These are phyloP conservation scores for Heliconius aoede DNA, from an alignment of 2,888 invertebrate genomes.

Conservation along the genomic window DNA sequence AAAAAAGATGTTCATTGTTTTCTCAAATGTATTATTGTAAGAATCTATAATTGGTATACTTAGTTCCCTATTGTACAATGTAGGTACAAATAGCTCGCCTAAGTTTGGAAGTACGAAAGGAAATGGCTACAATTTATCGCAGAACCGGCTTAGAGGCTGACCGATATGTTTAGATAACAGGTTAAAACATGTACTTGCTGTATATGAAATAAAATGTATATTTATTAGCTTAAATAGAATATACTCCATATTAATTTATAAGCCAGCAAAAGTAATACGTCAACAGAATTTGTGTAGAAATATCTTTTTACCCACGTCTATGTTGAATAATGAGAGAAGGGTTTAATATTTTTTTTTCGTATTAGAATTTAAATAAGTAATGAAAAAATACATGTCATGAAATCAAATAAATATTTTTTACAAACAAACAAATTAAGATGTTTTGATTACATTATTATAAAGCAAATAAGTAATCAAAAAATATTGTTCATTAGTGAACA, in stretches of 20 bases:
- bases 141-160: conserved; percentile 32
- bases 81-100: neutral
- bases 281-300: neutral
- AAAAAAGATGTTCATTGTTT: neutral
- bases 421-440: neutral
- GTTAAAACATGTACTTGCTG: conserved; percentile 14
- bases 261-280: neutral
- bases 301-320: neutral
- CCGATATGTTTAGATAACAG: conserved; percentile 21
- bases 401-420: neutral
- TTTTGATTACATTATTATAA: neutral
- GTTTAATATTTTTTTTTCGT: no score
- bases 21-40: neutral
- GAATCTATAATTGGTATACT: neutral
- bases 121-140: conserved; percentile 30
- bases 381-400: neutral
- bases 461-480: neutral
- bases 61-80: neutral
- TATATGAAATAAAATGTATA: conserved; percentile 5
- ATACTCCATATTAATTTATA: no score
- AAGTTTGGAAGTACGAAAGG: conserved; percentile 27
- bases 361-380: no score
- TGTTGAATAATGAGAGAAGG: neutral
- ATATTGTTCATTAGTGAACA: neutral
- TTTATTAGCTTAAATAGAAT: neutral